A percentile compares a stretch with the other conserved stretches of the same genome.
These are phyloP conservation scores for Bombus turneri DNA, from an alignment of 1,140 invertebrate species.

Conservation along the genomic window DNA sequence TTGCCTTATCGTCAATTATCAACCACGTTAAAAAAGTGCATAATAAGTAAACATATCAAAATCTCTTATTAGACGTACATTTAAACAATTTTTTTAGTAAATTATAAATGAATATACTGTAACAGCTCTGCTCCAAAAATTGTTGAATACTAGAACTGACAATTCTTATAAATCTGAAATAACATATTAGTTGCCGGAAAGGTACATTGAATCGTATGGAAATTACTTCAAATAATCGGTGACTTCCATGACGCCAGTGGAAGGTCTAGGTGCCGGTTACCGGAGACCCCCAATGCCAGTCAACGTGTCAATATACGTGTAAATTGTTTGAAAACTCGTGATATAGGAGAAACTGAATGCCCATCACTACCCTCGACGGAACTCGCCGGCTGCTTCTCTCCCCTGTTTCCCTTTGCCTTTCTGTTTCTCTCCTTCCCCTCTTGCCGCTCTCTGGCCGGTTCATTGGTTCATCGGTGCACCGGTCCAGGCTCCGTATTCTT, in stretches of 20 bases:
- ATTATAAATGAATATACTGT: not conserved
- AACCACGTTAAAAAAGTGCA: not conserved
- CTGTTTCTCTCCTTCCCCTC: conserved; percentile 50
- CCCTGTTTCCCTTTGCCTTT: conserved; percentile 57
- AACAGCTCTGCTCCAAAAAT: not conserved
- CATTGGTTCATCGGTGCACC: conserved; percentile 76
- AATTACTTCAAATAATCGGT: not conserved
- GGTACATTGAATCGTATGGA: not conserved
- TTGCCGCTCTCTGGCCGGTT: conserved; percentile 62
- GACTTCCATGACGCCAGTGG: not conserved
- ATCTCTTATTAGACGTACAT: too few relatives aligned
- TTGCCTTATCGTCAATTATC: not conserved
- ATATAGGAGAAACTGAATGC: not conserved
- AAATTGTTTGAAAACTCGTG: conserved; percentile 47
- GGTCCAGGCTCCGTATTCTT: conserved; percentile 72
- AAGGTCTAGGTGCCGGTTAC: not conserved
- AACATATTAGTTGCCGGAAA: not conserved
- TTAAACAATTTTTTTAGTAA: too few relatives aligned
- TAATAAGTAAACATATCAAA: too few relatives aligned
- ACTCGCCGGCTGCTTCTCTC: conserved; percentile 63
- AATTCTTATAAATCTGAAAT: not conserved
- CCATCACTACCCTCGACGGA: conserved; percentile 55
- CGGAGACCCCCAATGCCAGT: not conserved
- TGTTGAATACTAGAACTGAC: not conserved
- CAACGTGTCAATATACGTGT: not conserved